Conservation (phyloP, 2,888 invertebrate genomes). For the Latrodectus elegans region DNA sequence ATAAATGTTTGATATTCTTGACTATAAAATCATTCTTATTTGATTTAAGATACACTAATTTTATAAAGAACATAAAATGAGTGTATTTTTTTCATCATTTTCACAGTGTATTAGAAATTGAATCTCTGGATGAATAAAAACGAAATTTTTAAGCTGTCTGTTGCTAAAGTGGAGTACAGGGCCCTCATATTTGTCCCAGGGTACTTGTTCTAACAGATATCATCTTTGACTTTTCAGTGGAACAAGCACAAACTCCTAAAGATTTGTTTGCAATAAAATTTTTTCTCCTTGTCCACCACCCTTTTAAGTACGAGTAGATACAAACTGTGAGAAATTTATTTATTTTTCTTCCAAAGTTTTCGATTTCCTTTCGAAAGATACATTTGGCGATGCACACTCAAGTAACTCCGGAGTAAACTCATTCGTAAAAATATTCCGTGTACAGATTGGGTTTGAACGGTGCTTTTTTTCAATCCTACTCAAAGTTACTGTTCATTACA, state of each 20-base stretch:
- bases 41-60: too few relatives aligned
- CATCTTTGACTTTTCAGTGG: slow-evolving; percentile 37
- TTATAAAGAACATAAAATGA: too few relatives aligned
- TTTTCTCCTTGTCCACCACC: slow-evolving; percentile 29
- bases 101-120: too few relatives aligned
- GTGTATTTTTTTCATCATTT: too few relatives aligned
- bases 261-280: slow-evolving; percentile 64
- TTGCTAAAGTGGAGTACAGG: background rate
- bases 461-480: slow-evolving; percentile 41
- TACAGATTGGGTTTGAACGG: slow-evolving; percentile 64
- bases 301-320: slow-evolving; percentile 49
- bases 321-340: slow-evolving; percentile 65
- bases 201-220: slow-evolving; percentile 27
- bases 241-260: slow-evolving; percentile 29
- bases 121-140: background rate
- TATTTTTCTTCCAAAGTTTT: slow-evolving; percentile 59
- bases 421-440: slow-evolving; percentile 55
- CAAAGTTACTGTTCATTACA: slow-evolving; percentile 64
- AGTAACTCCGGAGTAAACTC: slow-evolving; percentile 56
- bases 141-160: background rate
- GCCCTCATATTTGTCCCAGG: background rate
- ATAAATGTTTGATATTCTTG: too few relatives aligned
- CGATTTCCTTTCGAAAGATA: slow-evolving; percentile 55
- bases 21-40: too few relatives aligned
- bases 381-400: slow-evolving; percentile 62